Evolutionary conservation across 2,888 invertebrate species (phyloP).

Genomic region (Agrypnus murinus): DNA sequence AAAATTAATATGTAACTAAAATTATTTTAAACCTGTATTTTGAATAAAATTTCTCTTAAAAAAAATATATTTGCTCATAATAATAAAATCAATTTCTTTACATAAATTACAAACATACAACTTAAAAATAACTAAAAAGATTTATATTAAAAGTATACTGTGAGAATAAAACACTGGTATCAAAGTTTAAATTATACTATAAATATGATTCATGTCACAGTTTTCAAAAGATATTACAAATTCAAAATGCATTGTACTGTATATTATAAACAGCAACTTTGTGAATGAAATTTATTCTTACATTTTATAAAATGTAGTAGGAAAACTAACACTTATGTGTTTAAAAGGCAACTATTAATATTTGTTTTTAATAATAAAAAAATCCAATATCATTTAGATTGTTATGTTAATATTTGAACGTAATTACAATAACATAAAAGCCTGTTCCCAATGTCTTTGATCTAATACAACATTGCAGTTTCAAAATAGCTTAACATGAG

Average conservation of each 20-base stretch:
- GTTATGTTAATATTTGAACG: no score
- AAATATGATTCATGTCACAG: no score
- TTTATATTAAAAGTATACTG: background rate
- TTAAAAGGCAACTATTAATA: background rate
- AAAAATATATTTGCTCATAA: conserved; percentile 31
- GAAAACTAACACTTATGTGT: no score
- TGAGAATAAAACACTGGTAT: no score
- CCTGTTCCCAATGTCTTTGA: no score
- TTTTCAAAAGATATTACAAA: background rate
- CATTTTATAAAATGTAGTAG: background rate
- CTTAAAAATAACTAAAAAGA: conserved; percentile 6
- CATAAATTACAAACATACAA: conserved; percentile 32
- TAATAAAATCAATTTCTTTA: background rate
- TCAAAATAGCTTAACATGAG: no score
- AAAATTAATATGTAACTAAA: conserved; percentile 34
- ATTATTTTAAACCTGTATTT: conserved; percentile 35
- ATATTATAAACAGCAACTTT: conserved; percentile 10
- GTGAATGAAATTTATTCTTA: background rate
- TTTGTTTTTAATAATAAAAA: no score
- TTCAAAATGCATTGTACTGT: conserved; percentile 20
- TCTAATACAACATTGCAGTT: no score
- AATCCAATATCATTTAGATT: no score
- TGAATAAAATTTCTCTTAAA: conserved; percentile 32
- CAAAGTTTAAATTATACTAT: no score
- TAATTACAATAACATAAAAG: no score